Base-by-base conservation (phyloP, 2,113 vertebrate species). In the Petromus typicus region DNA sequence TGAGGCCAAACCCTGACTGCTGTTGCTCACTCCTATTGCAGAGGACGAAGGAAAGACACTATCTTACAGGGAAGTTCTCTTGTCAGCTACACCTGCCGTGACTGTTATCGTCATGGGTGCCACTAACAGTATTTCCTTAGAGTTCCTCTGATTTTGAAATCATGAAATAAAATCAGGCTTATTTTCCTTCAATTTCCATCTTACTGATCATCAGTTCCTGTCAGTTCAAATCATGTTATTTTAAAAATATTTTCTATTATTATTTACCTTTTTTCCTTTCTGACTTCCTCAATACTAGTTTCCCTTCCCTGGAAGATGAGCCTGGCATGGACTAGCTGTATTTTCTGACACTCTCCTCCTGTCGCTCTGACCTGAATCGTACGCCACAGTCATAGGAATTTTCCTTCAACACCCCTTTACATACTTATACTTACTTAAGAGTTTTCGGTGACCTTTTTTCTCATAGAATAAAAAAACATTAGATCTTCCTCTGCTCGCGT, bases 91-190 rank as follows among this genome's bases (percentile, higher is more conserved):
- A 79, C 7, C 5, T 64, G 89, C 18, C 14, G 59, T 86, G 54
- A 7, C 23, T n/a, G 22, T 89, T 23, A 66, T 48, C 51, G 95
- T 63, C 57, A 20, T 89, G 92, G 93, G 48, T 90, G 51, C 83
- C 22, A 66, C 18, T 61, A 91, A 80, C 7, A 63, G 11, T 64
- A 45, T 67, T 93, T 75, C 43, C 56, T 73, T 40, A 51, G 45
- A 86, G 27, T 89, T 91, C 43, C 23, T 79, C 85, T 87, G 71
- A 69, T 88, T 95, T 93, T 92, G n/a, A 94, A 95, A 84, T 75
- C 64, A 78, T 27, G 56, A 75, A 86, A 27, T 76, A 66, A 88
- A 92, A 59, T 71, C 59, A 78, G 11, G 4, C 34, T n/a, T 90
- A 81, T 78, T 89, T 91, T 89, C 43, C 51, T 51, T 13, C 13